These are phyloP conservation scores for Acipenser oxyrinchus DNA, from an alignment of 2,797 vertebrate genomes.

Conservation along the genomic window DNA sequence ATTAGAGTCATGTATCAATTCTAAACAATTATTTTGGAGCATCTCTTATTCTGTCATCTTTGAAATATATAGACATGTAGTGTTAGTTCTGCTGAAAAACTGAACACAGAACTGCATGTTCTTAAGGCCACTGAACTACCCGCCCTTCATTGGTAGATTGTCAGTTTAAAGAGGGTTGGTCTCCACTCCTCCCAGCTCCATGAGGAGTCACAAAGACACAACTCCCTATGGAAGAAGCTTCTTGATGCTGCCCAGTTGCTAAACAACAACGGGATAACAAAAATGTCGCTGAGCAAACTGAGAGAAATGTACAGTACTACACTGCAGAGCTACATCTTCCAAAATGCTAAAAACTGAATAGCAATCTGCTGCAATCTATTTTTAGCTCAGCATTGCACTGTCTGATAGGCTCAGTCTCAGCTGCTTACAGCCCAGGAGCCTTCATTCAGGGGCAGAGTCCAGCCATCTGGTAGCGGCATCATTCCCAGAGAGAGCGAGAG, in stretches of 20 bases:
- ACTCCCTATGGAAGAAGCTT: no score
- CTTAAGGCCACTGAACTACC: no score
- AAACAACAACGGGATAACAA: no score
- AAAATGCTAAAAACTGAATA: neutral
- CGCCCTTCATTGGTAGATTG: no score
- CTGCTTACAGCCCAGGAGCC: neutral
- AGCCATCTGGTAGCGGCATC: neutral
- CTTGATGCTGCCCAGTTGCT: no score
- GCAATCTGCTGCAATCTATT: slow-evolving; percentile 2
- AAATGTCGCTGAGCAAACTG: neutral
- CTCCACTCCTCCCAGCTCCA: neutral
- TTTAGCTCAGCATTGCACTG: neutral
- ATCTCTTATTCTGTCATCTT: no score
- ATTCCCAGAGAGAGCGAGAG: neutral
- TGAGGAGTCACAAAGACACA: no score
- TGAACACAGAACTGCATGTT: no score
- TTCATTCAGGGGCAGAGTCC: neutral
- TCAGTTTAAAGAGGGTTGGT: neutral
- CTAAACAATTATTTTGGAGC: no score
- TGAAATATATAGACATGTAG: no score
- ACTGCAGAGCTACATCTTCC: neutral
- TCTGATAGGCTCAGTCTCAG: neutral
- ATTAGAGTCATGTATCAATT: no score
- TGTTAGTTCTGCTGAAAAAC: no score
- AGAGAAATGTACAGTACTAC: neutral